Base-by-base conservation (phyloP, 2,113 vertebrate species). In the Galemys pyrenaicus region DNA sequence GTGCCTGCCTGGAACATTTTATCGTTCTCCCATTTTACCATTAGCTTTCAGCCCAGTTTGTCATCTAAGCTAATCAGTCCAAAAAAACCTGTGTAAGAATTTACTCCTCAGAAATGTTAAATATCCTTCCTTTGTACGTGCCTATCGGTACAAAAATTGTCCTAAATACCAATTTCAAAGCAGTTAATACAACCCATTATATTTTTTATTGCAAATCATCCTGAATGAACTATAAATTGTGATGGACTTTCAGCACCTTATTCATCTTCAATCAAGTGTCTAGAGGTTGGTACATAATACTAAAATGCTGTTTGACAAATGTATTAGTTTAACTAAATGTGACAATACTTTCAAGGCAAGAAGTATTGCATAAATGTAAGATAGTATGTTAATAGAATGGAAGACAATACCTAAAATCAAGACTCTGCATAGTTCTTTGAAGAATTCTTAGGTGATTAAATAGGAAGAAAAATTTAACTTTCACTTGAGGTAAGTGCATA, bases 181-280 rank as follows among this genome's bases (percentile, higher is more conserved):
- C 37, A 80, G 71, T 87, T 56, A 87, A 75, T 41, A 68, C 51
- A 80, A 68, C 9, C 74, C 20, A 56, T 35, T 83, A 56, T 28
- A 41, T 56, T 79, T 87, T 46, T 58, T 88, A 88, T 3, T 65
- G n/a, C n/a, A 91, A 93, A 70, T 79, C 82, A 51, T 96, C 46
- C 60, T 83, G 20, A 79, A 4, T 91, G 12, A 89, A 30, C 17
- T 64, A 4, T 84, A 89, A 77, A 77, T 12, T 81, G 46, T 92
- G 41, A 92, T 17, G 17, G 39, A 88, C 17, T 84, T 87, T 70
- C 4, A 67, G 60, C 71, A 35, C 10, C 20, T 89, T 67, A 62
- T 51, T 41, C 9, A 70, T 87, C 49, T 89, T 85, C 44, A 35
- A 78, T 71, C 44, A 89, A 86, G 44, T 41, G 24, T 19, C 44